Percentiles rank a stretch among this genome's conserved stretches.
Evolutionary conservation across 2,797 vertebrate species (phyloP).

Genomic region (Myotis findleyi): DNA sequence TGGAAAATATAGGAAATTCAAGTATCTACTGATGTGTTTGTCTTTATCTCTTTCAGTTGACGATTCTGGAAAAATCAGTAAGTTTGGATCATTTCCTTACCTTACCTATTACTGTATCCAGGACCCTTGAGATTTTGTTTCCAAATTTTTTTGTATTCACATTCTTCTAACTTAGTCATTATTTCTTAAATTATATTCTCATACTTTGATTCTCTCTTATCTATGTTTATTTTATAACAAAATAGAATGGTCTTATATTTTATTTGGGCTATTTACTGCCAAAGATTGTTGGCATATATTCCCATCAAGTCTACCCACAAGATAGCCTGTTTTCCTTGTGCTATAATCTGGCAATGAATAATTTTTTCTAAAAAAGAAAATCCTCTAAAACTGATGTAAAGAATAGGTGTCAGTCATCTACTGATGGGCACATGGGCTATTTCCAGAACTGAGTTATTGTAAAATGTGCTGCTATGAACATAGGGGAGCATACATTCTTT

Average conservation of each 20-base stretch:
- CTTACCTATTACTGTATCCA: background rate
- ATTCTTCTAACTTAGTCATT: background rate
- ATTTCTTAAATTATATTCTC: slow-evolving; percentile 35
- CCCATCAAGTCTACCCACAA: too few relatives aligned
- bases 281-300: background rate
- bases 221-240: slow-evolving; percentile 15
- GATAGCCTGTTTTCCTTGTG: background rate
- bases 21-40: slow-evolving; percentile 13
- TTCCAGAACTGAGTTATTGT: too few relatives aligned
- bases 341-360: background rate
- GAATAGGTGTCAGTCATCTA: background rate
- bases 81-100: slow-evolving; percentile 43
- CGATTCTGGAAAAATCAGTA: slow-evolving; percentile 62
- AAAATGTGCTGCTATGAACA: too few relatives aligned
- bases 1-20: background rate
- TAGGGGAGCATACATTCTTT: too few relatives aligned
- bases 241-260: background rate
- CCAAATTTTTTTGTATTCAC: background rate
- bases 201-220: background rate
- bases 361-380: background rate
- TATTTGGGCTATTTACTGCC: background rate
- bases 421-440: too few relatives aligned
- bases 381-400: background rate
- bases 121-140: background rate
- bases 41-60: slow-evolving; percentile 72